Percentiles rank a stretch among this genome's conserved stretches.
Evolutionary conservation across 2,113 vertebrate genomes (phyloP).

Genomic region (Parus major): DNA sequence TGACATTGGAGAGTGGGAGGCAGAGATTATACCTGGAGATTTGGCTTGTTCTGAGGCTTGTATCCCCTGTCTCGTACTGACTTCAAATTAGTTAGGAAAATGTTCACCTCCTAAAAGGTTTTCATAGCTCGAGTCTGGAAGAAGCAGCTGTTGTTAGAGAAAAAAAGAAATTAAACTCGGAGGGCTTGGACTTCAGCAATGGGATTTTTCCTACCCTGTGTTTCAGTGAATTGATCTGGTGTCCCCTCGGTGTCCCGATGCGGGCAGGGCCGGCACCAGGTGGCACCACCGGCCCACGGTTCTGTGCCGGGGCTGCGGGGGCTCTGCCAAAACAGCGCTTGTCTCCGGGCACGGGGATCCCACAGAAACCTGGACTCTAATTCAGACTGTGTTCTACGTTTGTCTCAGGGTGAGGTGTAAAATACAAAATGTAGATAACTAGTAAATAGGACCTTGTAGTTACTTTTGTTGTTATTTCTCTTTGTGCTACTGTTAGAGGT

Average conservation of each 20-base stretch:
- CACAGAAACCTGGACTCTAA: rapidly evolving
- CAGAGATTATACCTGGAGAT: neutral
- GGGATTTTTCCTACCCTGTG: neutral
- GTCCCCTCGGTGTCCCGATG: rapidly evolving
- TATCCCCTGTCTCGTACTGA: rapidly evolving
- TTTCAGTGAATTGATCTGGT: neutral
- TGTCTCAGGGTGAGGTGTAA: neutral
- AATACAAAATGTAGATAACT: rapidly evolving
- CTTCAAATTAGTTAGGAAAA: neutral
- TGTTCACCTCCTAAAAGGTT: neutral
- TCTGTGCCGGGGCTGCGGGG: neutral
- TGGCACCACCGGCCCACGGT: neutral
- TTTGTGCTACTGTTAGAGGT: neutral
- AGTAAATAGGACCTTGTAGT: neutral
- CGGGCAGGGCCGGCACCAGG: neutral
- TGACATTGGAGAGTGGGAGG: neutral
- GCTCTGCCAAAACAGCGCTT: neutral
- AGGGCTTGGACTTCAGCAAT: neutral
- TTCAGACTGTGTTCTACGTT: rapidly evolving
- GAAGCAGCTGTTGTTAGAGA: neutral
- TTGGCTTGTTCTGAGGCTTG: neutral
- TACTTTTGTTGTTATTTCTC: neutral
- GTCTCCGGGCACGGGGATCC: rapidly evolving
- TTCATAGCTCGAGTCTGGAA: neutral
- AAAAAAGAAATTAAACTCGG: neutral